Base-by-base conservation (phyloP, 2,888 invertebrate genomes). In the Netelia melanura region DNA sequence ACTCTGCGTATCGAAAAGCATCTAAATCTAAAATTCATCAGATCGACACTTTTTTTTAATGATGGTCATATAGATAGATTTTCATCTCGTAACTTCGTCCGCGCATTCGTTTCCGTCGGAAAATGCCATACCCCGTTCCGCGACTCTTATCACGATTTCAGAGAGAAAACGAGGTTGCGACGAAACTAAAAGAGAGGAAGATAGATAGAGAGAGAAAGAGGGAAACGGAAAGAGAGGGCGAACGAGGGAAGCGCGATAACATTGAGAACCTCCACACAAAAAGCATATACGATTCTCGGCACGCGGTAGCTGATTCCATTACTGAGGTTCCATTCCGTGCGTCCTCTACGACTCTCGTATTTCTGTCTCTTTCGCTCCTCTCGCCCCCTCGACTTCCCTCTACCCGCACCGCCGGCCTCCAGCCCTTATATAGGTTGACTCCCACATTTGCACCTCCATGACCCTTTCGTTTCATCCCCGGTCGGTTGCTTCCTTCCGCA, bases 301-400 rank as follows among this genome's bases (percentile, higher is more conserved):
- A 88, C 89, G 90, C 87, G 86, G 89, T 86, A 89, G 88, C 89
- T 91, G 91, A 91, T 91, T 91, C 89, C 90, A 91, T 91, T 91
- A 91, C 89, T 88, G 82, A 86, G 86, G 86, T 89, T 89, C 87
- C 87, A 87, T 89, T 86, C 85, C 81, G 62, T 81, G 71, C 79
- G 79, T 87, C 81, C 83, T 74, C 58, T 25, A 23, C 54, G 38
- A 83, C 64, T 67, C 75, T 38, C 61, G 25, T 11, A 61, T 68
- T 74, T 76, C 81, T 74, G 48, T 70, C 68, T 81, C 84, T 75
- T 80, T 54, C 68, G 25, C 58, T 72, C 43, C 21, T 6, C 65
- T 65, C 65, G 1, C 43, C 25, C 44, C 14, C 44, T 21, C 14
- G 2, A 9, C 21, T 6, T 21, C 21, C 21, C 65, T 65, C 43